Percentiles rank a stretch among this genome's conserved stretches.
Evolutionary conservation across 1,140 invertebrate genomes (phyloP).

Genomic region (Cotesia chilonis): DNA sequence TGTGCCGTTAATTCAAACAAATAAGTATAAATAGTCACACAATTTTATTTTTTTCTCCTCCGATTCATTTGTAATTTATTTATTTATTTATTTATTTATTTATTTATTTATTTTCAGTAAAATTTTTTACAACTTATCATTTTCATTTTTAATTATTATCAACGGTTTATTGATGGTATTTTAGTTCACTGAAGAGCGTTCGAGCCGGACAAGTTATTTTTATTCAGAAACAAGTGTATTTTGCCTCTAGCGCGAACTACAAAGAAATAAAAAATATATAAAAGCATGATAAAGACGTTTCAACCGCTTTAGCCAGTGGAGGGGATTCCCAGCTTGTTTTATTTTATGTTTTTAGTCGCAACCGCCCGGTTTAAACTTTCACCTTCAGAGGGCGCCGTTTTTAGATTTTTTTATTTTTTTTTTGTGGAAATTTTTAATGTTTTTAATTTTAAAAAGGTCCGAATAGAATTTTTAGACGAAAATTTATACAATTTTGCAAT

Average conservation of each 20-base stretch:
- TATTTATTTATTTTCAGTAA: neutral
- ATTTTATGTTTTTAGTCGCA: neutral
- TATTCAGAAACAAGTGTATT: conserved; percentile 8
- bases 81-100: neutral
- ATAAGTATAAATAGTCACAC: neutral
- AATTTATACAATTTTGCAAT: too few species aligned
- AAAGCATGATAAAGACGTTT: neutral
- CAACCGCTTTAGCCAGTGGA: neutral
- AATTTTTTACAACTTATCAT: neutral
- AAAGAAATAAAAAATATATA: neutral
- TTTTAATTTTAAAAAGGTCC: too few species aligned
- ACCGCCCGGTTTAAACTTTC: neutral
- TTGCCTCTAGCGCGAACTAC: conserved; percentile 10
- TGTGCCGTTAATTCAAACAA: neutral
- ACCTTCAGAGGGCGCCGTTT: neutral
- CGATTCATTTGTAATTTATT: conserved; percentile 12
- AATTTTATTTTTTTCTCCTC: neutral
- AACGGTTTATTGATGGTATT: too few species aligned
- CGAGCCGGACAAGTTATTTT: neutral
- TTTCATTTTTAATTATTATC: neutral
- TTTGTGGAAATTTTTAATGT: neutral
- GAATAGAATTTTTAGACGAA: too few species aligned
- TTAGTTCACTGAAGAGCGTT: too few species aligned
- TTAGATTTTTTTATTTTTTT: neutral
- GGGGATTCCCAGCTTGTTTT: neutral